Evolutionary conservation across 2,113 vertebrate species (phyloP), one percentile per base, ranked within the genome.

Genomic region (Tachuris rubrigastra): DNA sequence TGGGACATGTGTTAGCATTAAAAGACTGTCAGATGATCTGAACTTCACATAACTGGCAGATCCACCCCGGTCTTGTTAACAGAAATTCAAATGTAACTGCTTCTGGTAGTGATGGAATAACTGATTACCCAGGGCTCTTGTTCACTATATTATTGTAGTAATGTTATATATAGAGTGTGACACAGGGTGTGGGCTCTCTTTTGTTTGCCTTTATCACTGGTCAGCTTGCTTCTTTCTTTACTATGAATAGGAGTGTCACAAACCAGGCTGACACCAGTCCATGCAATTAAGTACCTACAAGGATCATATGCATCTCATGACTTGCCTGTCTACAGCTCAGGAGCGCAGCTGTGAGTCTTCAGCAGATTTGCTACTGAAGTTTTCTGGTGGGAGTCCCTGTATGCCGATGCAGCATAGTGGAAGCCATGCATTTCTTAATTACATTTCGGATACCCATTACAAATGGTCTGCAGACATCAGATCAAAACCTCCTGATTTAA

Each of bases 301-400:
- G 15, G 12, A 25, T 60, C 27, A 47, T 56, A 12, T 1, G 0
- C 33, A 77, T 42, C 42, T 74, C 33, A 42, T 0, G 1, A 24
- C 16, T 80, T 62, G 17, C 31, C 27, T 30, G 25, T 53, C 41
- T 50, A 3, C 22, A 67, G 39, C 16, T n/a, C 72, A 35, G 42
- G 30, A 85, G 35, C 6, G 52, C 42, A 75, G 87, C 33, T 42
- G 44, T 49, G 53, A 9, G 31, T 69, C 63, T 44, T 58, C 63
- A 86, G 50, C 21, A 66, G 46, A 33, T 35, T 31, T 13, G 18
- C 39, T 93, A 7, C 47, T 33, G 28, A 67, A 73, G 15, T n/a
- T 62, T 84, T 42, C 73, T 42, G 37, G 16, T 69, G 5, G 24
- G 19, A 58, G 53, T 27, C 42, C 21, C n/a, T 53, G 14, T 20